These are phyloP conservation scores for Acronicta psi DNA, from an alignment of 2,888 invertebrate species.

Conservation along the genomic window DNA sequence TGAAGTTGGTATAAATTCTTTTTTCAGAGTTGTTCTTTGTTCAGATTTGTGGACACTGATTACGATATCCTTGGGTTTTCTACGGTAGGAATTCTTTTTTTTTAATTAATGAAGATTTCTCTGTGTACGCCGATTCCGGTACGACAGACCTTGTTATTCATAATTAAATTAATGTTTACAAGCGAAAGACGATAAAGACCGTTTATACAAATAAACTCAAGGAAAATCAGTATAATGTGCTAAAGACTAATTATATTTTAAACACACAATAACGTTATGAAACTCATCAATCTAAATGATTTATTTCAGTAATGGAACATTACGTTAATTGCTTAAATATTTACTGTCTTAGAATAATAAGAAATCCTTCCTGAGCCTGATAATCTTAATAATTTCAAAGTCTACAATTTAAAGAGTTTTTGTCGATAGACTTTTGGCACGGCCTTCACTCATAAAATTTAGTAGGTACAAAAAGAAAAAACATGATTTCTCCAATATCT, in stretches of 20 bases:
- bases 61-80: not conserved
- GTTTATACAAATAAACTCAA: slow-evolving; percentile 11
- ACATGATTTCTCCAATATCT: not conserved
- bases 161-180: slow-evolving; percentile 11
- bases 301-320: slow-evolving; percentile 9
- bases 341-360: not conserved
- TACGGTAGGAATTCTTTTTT: not conserved
- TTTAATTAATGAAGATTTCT: not conserved
- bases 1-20: too few species aligned
- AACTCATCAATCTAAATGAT: slow-evolving; percentile 3
- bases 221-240: not conserved
- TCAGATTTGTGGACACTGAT: too few species aligned
- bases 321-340: not conserved
- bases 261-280: slow-evolving; percentile 1
- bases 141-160: slow-evolving; percentile 15
- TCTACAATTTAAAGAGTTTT: not conserved
- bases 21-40: too few species aligned
- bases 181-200: too few species aligned
- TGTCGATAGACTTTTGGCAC: slow-evolving; percentile 1
- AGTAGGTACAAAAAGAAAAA: not conserved
- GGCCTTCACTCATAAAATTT: not conserved
- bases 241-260: slow-evolving; percentile 2
- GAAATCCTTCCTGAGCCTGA: slow-evolving; percentile 5
- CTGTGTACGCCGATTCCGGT: not conserved
- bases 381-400: slow-evolving; percentile 1